Conservation (phyloP, 23 tunicate species). For the Aplidium turbinatum region DNA sequence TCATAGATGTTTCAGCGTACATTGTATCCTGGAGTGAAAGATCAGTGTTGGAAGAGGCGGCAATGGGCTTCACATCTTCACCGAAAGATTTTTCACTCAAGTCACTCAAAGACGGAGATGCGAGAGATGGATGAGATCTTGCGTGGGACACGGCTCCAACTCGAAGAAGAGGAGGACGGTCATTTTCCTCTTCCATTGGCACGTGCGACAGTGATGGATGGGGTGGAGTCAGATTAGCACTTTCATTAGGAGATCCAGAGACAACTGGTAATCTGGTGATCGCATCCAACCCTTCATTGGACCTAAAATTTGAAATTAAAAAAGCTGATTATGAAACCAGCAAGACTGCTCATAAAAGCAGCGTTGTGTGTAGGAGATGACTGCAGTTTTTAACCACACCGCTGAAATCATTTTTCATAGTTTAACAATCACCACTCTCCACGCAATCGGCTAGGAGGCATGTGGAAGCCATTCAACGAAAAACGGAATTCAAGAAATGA, state of each 20-base stretch:
- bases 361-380: too few species aligned
- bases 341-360: too few species aligned
- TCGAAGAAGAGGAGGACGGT: conserved; percentile 16
- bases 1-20: too few species aligned
- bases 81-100: conserved; percentile 49
- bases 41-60: conserved; percentile 42
- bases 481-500: too few species aligned
- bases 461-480: too few species aligned
- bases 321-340: background rate
- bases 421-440: too few species aligned
- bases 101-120: conserved; percentile 20
- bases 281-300: conserved; percentile 12
- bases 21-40: too few species aligned
- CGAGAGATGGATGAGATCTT: conserved; percentile 38
- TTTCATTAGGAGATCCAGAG: conserved; percentile 17
- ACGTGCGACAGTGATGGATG: conserved; percentile 13
- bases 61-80: conserved; percentile 52
- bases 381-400: too few species aligned
- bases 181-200: conserved; percentile 1
- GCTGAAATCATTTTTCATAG: too few species aligned
- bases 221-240: conserved; percentile 6
- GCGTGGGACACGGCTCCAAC: background rate
- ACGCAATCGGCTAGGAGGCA: too few species aligned
- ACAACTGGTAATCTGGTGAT: background rate
- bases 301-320: conserved; percentile 15